A percentile compares a stretch with the other conserved stretches of the same genome.
Conservation (phyloP, 2,888 invertebrate genomes). For the Aphrophora alni region DNA sequence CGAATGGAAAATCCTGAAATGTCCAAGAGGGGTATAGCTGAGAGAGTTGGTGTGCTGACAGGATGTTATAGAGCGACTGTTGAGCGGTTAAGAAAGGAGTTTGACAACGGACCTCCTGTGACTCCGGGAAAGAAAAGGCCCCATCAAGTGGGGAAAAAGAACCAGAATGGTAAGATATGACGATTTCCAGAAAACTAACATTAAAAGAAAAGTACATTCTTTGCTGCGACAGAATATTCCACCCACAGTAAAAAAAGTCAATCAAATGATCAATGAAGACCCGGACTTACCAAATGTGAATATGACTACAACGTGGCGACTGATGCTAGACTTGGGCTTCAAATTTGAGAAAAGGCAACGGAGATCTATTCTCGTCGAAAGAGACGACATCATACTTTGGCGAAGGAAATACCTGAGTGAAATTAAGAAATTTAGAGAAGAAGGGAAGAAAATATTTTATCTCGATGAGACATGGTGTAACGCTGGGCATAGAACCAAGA, state of each 20-base stretch:
- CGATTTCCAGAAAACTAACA: constrained; percentile 7
- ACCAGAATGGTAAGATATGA: constrained; percentile 12
- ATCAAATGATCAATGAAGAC: constrained; percentile 2
- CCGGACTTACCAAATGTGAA: neutral
- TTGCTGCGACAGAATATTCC: constrained; percentile 2
- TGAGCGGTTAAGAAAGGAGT: too few species aligned
- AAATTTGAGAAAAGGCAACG: neutral
- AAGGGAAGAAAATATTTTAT: neutral
- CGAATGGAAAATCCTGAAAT: too few species aligned
- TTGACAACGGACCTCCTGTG: constrained; percentile 18
- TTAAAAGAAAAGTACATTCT: constrained; percentile 11
- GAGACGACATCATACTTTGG: constrained; percentile 15
- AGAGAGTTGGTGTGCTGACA: too few species aligned
- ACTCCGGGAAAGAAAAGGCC: neutral
- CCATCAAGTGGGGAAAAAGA: neutral
- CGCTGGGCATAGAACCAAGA: too few species aligned
- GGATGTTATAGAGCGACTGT: too few species aligned
- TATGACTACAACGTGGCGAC: neutral
- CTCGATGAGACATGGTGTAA: neutral
- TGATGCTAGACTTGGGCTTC: neutral
- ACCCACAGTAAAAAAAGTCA: constrained; percentile 13
- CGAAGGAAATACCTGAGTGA: constrained; percentile 2
- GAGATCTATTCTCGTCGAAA: constrained; percentile 10
- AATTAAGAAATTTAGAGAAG: neutral
- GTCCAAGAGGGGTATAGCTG: too few species aligned